Evolutionary conservation across 2,888 invertebrate species (phyloP), one percentile per base, ranked within the genome.

Genomic region (Pterostichus madidus): DNA sequence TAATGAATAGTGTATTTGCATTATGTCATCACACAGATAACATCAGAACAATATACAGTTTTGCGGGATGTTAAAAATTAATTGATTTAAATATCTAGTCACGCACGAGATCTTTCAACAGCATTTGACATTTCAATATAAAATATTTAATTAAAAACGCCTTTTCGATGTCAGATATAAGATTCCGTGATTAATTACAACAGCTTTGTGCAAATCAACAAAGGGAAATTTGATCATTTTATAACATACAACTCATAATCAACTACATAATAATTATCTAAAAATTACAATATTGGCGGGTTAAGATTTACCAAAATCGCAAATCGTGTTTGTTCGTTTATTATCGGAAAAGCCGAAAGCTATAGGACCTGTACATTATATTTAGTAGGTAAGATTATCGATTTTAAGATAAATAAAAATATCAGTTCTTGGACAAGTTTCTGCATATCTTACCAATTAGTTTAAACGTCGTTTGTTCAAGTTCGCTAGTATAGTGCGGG

Each of bases 111-210:
- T 77, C 17, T 44, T 56, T 52, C 32, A 49, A 32, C 75, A 75
- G 11, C 52, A 13, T 52, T 56, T 53, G 77, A 77, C 56, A 77
- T 77, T 77, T 77, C 56, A 77, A 77, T 77, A 77, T 77, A 56
- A 53, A 77, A 77, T 77, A 32, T 56, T 77, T 77, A 77, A 77
- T 77, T 77, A 77, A 77, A 77, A 77, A 77, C 77, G 77, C 77
- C 77, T 77, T 77, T 77, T 77, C 35, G 32, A 56, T 77, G 77
- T 77, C 56, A 77, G 77, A 56, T 56, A 35, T 49, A n/a, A 77
- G 56, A 77, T 77, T 52, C 15, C 8, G 53, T 15, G 17, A 77
- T 77, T 53, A 77, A 77, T 77, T 56, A 56, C 56, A 77, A 56
- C 44, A 17, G 39, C 56, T 56, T 77, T 56, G 77, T 77, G 77